Percentiles rank a stretch among this genome's conserved stretches.
Evolutionary conservation across 2,797 vertebrate genomes (phyloP).

Genomic region (Heliangelus exortis): DNA sequence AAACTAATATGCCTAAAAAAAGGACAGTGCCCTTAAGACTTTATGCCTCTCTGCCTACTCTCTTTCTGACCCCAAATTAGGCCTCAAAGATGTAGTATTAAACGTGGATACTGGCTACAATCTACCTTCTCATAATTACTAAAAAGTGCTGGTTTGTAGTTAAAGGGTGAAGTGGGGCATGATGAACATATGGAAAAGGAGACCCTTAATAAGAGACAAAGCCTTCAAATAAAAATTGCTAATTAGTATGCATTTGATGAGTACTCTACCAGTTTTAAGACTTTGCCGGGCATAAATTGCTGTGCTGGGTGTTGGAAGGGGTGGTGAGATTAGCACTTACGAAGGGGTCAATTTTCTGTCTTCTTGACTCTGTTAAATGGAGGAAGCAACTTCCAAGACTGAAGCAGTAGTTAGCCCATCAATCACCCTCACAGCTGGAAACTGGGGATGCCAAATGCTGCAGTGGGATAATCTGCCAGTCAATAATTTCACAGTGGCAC

Average conservation of each 20-base stretch:
- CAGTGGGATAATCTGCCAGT: slow-evolving; percentile 93
- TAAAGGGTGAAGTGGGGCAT: slow-evolving; percentile 80
- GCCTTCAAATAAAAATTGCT: slow-evolving; percentile 80
- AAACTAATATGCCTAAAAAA: slow-evolving; percentile 45
- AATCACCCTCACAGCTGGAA: slow-evolving; percentile 90
- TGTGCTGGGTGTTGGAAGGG: slow-evolving; percentile 77
- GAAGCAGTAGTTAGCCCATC: slow-evolving; percentile 83
- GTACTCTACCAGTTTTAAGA: slow-evolving; percentile 81
- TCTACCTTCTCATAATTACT: slow-evolving; percentile 75
- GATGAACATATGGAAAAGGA: slow-evolving; percentile 81
- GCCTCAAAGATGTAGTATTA: slow-evolving; percentile 71
- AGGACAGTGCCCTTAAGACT: slow-evolving; percentile 35
- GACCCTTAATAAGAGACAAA: slow-evolving; percentile 77
- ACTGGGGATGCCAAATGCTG: slow-evolving; percentile 81
- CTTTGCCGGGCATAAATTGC: slow-evolving; percentile 81
- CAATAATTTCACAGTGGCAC: slow-evolving; percentile 98
- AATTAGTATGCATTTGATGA: slow-evolving; percentile 83
- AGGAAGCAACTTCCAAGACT: slow-evolving; percentile 84
- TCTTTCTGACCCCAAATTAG: slow-evolving; percentile 66
- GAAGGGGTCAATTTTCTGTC: slow-evolving; percentile 83
- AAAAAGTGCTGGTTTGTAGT: slow-evolving; percentile 77
- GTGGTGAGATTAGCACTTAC: slow-evolving; percentile 83
- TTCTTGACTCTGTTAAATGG: slow-evolving; percentile 83
- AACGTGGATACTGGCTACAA: slow-evolving; percentile 68
- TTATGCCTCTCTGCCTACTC: slow-evolving; percentile 56